Evolutionary conservation across 2,113 vertebrate genomes (phyloP), one percentile per base, ranked within the genome.

Genomic region (Typhlomys cinereus): DNA sequence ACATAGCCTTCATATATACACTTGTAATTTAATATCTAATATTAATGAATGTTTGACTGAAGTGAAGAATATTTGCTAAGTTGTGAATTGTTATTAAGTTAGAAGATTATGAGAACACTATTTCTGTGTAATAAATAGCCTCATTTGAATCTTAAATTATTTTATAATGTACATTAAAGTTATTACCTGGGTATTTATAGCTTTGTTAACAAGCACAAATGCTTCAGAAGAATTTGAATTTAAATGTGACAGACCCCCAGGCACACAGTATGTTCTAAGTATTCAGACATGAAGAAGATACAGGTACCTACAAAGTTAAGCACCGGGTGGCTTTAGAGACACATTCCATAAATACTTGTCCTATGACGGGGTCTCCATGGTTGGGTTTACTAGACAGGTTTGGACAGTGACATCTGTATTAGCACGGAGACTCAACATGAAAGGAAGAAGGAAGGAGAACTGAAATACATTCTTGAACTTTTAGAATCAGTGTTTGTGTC

Each of bases 81-180:
- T 71, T 62, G 80, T 29, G 21, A 79, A 83, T 83, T 52, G 10
- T 36, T 67, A 11, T 8, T 44, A 36, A 67, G 6, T 34, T 61
- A 41, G 25, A 75, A 69, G 92, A 57, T 20, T 57, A 48, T 12
- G 15, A 50, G 9, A 52, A 27, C 67, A 82, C 7, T 84, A 74
- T 59, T 50, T 91, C 21, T 66, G 20, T 61, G 21, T 17, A 93
- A 78, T 31, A 93, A 71, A 71, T 76, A 76, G 76, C 88, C 50
- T 84, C 54, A 52, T 92, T 76, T 78, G 15, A 11, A 85, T 15
- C 20, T 44, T 78, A 44, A 73, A 84, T 88, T 89, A 64, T 57
- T 81, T 81, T 74, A 59, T 25, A 85, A 46, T 67, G 7, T 36
- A 78, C 8, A 52, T 85, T 84, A 73, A 91, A 84, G 81, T 76